Conservation (phyloP, 2,797 vertebrate genomes). For the Gymnopithys bicolor region DNA sequence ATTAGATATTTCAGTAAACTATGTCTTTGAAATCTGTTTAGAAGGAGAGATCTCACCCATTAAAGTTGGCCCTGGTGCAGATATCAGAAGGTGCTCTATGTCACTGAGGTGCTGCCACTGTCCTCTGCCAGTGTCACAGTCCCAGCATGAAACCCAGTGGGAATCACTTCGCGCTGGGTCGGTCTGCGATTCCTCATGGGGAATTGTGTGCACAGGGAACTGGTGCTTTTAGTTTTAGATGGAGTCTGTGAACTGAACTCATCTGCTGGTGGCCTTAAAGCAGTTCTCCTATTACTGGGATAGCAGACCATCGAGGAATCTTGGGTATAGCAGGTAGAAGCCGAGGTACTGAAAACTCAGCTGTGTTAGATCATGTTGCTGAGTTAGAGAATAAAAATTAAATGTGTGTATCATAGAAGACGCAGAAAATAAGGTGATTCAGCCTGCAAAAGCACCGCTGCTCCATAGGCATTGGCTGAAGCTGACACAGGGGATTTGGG, state of each 20-base stretch:
- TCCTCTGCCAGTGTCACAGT: neutral
- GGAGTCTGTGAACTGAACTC: neutral
- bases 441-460: neutral
- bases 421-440: neutral
- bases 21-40: neutral
- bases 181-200: neutral
- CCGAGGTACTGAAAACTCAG: neutral
- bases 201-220: neutral
- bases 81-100: neutral
- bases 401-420: neutral
- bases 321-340: neutral
- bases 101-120: neutral
- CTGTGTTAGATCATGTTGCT: neutral
- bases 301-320: neutral
- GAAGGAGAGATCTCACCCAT: neutral
- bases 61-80: neutral
- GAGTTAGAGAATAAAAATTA: neutral
- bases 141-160: neutral
- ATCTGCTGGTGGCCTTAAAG: neutral
- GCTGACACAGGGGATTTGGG: neutral
- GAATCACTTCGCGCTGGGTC: neutral
- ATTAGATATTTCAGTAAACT: neutral
- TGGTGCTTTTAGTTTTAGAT: neutral
- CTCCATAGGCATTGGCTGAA: neutral
- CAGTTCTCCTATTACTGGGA: neutral